These are phyloP conservation scores for Archaeoteleia sp. DNA, from an alignment of 2,888 invertebrate species.

Conservation along the genomic window DNA sequence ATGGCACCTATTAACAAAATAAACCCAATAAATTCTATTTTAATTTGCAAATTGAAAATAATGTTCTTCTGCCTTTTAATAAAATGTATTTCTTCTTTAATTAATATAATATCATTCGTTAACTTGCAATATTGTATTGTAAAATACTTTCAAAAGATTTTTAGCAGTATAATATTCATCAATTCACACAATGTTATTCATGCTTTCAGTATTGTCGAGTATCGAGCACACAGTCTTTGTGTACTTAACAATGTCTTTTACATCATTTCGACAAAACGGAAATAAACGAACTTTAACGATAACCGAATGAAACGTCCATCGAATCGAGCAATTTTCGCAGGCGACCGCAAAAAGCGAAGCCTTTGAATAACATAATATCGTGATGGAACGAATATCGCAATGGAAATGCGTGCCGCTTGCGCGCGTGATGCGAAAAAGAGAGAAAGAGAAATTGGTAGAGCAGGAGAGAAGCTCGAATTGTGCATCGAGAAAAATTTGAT, in stretches of 20 bases:
- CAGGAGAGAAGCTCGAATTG: too few relatives aligned
- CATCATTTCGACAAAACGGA: constrained; percentile 9
- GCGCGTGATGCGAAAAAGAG: too few relatives aligned
- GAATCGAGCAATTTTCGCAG: constrained; percentile 43
- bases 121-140: background rate
- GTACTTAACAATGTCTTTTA: constrained; percentile 2
- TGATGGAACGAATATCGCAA: constrained; percentile 40
- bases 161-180: too few relatives aligned
- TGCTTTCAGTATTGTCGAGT: background rate
- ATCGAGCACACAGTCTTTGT: background rate
- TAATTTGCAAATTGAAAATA: too few relatives aligned
- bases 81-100: too few relatives aligned
- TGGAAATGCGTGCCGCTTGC: constrained; percentile 28
- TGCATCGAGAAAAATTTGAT: too few relatives aligned
- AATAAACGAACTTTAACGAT: constrained; percentile 28
- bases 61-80: too few relatives aligned
- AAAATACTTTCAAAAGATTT: too few relatives aligned
- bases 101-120: too few relatives aligned
- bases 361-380: constrained; percentile 44
- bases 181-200: constrained; percentile 23
- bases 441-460: too few relatives aligned
- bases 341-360: constrained; percentile 35
- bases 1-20: too few relatives aligned
- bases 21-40: too few relatives aligned
- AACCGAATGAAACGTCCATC: constrained; percentile 33